phyloP scores from a whole-genome alignment of 2,113 vertebrate species.

The Rhinolophus ferrumequinum region DNA sequence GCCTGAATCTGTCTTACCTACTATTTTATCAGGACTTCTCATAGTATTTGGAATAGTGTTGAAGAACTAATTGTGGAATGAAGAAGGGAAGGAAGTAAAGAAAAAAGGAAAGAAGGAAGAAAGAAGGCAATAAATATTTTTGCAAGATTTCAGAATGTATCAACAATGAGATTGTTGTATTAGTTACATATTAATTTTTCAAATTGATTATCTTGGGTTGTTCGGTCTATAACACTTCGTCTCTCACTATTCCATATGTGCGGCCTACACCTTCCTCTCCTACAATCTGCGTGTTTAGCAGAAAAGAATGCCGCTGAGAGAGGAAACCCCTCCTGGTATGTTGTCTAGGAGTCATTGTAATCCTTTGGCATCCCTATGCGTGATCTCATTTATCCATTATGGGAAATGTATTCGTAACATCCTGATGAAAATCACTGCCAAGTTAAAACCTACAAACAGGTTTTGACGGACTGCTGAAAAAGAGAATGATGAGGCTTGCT shows the following conservation, averaged over 20 bases:
- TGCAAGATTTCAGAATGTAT: neutral
- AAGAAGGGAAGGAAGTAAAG: neutral
- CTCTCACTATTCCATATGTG: neutral
- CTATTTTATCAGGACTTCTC: neutral
- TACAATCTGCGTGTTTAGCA: neutral
- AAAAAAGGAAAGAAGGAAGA: neutral
- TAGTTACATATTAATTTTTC: neutral
- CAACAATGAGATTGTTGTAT: neutral
- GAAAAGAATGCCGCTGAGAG: neutral
- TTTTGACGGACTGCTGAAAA: neutral
- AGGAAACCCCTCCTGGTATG: neutral
- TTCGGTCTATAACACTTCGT: neutral
- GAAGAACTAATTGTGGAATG: neutral
- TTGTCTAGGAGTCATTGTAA: neutral
- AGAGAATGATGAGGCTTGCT: neutral
- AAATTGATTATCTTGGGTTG: neutral
- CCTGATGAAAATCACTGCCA: conserved; percentile 2
- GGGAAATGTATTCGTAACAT: conserved; percentile 23
- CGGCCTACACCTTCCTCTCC: neutral
- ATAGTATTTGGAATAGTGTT: neutral
- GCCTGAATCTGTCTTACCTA: neutral
- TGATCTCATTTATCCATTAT: neutral
- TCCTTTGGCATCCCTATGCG: neutral
- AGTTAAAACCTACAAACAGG: neutral
- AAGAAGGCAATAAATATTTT: neutral